A percentile compares a stretch with the other conserved stretches of the same genome.
phyloP scores from a whole-genome alignment of 2,888 invertebrate genomes.

The Scelioninae gen. 1 region DNA sequence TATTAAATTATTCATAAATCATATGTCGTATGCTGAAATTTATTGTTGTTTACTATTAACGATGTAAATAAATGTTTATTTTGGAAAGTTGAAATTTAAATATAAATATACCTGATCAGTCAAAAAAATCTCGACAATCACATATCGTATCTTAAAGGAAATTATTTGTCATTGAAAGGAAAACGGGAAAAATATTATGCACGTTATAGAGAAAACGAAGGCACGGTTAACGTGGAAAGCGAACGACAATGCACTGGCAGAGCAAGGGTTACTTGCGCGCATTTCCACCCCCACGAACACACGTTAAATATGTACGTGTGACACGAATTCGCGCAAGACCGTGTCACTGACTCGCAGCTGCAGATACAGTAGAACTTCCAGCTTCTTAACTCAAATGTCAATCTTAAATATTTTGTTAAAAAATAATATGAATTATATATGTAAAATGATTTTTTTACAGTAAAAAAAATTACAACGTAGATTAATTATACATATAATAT shows the following conservation, averaged over 20 bases:
- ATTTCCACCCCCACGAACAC: constrained; percentile 66
- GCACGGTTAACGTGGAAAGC: constrained; percentile 51
- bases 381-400: constrained; percentile 32
- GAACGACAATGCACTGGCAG: constrained; percentile 65
- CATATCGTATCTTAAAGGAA: not conserved
- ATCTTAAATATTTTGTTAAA: constrained; percentile 22
- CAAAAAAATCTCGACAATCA: not conserved
- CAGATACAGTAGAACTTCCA: constrained; percentile 43
- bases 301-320: constrained; percentile 57
- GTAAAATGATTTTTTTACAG: not conserved
- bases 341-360: constrained; percentile 51
- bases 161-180: not conserved
- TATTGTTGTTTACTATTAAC: too few relatives aligned
- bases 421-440: not conserved
- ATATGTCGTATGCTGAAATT: too few relatives aligned
- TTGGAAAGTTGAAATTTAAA: too few relatives aligned
- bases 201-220: not conserved
- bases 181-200: not conserved
- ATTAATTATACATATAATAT: not conserved
- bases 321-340: constrained; percentile 70
- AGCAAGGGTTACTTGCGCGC: constrained; percentile 68
- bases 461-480: not conserved
- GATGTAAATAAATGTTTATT: too few relatives aligned
- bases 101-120: too few relatives aligned
- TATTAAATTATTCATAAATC: too few relatives aligned